Evolutionary conservation across 2,797 vertebrate genomes (phyloP).

Genomic region (Chiloscyllium punctatum): DNA sequence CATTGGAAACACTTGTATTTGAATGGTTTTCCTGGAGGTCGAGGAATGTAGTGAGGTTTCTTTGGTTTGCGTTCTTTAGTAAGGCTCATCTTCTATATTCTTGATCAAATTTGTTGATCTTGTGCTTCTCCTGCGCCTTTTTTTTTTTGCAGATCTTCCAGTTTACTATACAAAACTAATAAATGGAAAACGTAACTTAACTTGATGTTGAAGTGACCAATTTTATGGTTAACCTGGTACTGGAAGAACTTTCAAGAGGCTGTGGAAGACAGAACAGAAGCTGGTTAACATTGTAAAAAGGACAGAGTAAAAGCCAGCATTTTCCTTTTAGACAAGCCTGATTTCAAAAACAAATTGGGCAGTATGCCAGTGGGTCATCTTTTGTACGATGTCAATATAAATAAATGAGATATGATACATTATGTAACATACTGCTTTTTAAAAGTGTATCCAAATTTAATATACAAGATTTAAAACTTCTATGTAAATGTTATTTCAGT

Average conservation of each 20-base stretch:
- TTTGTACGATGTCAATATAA: neutral
- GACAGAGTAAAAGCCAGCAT: neutral
- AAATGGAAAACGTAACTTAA: neutral
- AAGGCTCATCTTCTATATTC: conserved; percentile 65
- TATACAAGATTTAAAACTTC: neutral
- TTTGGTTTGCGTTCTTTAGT: conserved; percentile 88
- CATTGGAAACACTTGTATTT: conserved; percentile 99
- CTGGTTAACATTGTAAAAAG: neutral
- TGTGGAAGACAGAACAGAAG: conserved; percentile 47
- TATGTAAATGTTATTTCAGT: neutral
- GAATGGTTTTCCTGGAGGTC: conserved; percentile 92
- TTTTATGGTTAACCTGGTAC: neutral
- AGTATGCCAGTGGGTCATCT: neutral
- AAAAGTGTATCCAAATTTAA: neutral
- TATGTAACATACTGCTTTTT: neutral
- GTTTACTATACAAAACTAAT: neutral
- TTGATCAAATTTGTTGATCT: conserved; percentile 40
- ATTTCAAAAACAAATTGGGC: neutral
- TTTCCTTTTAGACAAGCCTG: conserved; percentile 13
- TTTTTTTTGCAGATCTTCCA: neutral
- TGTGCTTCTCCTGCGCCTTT: conserved; percentile 39
- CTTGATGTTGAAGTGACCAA: neutral
- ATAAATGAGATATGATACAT: neutral
- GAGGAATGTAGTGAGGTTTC: conserved; percentile 93
- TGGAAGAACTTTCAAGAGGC: conserved; percentile 43